A percentile compares a stretch with the other conserved stretches of the same genome.
Evolutionary conservation across 2,113 vertebrate species (phyloP).

Genomic region (Acinonyx jubatus): DNA sequence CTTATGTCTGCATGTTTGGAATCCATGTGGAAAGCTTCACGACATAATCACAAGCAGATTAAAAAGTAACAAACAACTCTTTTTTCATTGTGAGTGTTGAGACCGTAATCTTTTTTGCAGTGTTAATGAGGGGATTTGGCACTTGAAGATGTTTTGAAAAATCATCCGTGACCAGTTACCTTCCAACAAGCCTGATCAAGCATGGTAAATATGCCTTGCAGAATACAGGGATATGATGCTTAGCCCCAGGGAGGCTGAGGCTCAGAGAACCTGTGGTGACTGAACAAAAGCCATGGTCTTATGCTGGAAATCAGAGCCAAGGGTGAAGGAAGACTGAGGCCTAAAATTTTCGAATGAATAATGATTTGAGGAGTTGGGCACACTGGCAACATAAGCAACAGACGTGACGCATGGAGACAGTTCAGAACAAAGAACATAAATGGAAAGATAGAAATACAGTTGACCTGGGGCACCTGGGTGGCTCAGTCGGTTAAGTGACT

Average conservation of each 20-base stretch:
- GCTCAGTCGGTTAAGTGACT: too few relatives aligned
- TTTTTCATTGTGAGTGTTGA: background rate
- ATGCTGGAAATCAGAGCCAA: background rate
- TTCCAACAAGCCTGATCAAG: background rate
- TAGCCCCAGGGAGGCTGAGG: background rate
- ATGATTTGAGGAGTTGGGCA: background rate
- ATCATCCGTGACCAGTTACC: background rate
- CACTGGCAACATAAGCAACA: too few relatives aligned
- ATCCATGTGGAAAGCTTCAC: background rate
- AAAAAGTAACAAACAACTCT: background rate
- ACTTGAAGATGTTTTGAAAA: background rate
- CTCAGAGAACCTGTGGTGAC: background rate
- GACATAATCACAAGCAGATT: background rate
- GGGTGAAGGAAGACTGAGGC: background rate
- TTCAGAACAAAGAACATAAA: background rate
- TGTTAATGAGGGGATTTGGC: background rate
- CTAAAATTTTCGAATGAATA: background rate
- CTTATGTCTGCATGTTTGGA: background rate
- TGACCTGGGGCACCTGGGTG: background rate
- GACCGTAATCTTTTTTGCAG: background rate
- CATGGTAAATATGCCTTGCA: background rate
- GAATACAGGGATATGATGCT: background rate
- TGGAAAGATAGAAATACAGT: background rate
- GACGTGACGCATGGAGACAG: too few relatives aligned
- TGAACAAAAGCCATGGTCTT: background rate